phyloP scores from a whole-genome alignment of 2,113 vertebrate species.

The Megaceryle maxima region DNA sequence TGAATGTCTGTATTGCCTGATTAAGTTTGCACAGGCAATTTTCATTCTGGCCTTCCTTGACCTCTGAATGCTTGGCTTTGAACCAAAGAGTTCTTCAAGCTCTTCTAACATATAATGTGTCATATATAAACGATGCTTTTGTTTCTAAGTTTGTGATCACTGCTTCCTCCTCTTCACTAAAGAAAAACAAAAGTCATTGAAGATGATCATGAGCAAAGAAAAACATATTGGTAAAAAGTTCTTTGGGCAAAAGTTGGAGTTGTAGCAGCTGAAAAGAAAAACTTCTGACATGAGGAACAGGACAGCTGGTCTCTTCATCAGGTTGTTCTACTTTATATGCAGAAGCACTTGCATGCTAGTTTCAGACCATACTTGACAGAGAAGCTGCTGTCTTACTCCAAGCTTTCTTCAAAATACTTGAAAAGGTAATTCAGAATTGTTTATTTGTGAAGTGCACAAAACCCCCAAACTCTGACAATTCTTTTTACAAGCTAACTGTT shows the following conservation, averaged over 20 bases:
- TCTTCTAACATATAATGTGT: constrained; percentile 22
- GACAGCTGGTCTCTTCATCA: not conserved
- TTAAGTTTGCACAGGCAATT: constrained; percentile 14
- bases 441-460: constrained; percentile 12
- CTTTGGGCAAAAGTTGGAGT: not conserved
- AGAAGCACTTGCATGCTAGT: not conserved
- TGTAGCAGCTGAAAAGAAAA: not conserved
- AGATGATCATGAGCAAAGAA: not conserved
- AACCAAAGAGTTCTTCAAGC: constrained; percentile 13
- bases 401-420: not conserved
- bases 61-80: constrained; percentile 20
- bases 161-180: not conserved
- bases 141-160: constrained; percentile 16
- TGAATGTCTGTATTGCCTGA: not conserved
- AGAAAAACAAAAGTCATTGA: not conserved
- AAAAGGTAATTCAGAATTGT: not conserved
- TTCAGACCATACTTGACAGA: not conserved
- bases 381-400: not conserved
- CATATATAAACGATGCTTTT: constrained; percentile 33
- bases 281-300: not conserved
- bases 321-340: not conserved
- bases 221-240: not conserved
- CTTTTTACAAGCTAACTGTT: not conserved
- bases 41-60: not conserved
- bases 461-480: not conserved